A percentile compares a stretch with the other conserved stretches of the same genome.
These are phyloP conservation scores for Verasper variegatus DNA, from an alignment of 2,113 vertebrate genomes.

Conservation along the genomic window DNA sequence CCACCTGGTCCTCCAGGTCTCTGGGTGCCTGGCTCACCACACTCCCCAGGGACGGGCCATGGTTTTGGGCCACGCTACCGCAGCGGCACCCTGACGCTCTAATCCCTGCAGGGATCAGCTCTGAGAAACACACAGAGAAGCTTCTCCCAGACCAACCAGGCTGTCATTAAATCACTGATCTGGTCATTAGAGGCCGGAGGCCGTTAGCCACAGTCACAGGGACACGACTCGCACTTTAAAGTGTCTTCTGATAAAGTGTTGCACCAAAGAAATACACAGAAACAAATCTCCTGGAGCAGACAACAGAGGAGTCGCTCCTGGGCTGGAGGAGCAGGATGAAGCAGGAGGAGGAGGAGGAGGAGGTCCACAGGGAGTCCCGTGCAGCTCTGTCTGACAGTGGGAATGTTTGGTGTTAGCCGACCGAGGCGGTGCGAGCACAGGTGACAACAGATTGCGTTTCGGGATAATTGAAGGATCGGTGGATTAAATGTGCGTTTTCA, in stretches of 20 bases:
- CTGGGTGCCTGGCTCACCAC: not conserved
- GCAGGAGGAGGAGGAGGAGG: slow-evolving; percentile 4
- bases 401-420: slow-evolving; percentile 36
- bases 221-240: too few relatives aligned
- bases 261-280: not conserved
- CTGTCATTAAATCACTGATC: slow-evolving; percentile 35
- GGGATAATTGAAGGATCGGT: slow-evolving; percentile 64
- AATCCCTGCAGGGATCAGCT: slow-evolving; percentile 41
- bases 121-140: slow-evolving; percentile 54
- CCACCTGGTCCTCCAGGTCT: slow-evolving; percentile 32
- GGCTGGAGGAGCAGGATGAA: not conserved
- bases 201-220: not conserved
- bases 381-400: slow-evolving; percentile 4
- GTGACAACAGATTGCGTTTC: slow-evolving; percentile 62
- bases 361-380: slow-evolving; percentile 14
- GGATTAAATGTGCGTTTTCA: slow-evolving; percentile 26
- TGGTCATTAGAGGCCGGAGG: slow-evolving; percentile 14
- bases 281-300: too few relatives aligned
- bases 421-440: slow-evolving; percentile 16
- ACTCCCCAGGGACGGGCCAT: slow-evolving; percentile 31
- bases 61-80: slow-evolving; percentile 21
- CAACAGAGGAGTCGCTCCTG: too few relatives aligned
- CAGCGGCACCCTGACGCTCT: not conserved
- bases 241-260: not conserved
- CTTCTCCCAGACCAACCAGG: slow-evolving; percentile 59